Percentiles rank a stretch among this genome's conserved stretches.
These are phyloP conservation scores for Branchellion lobata DNA, from an alignment of 2,888 invertebrate genomes.

Conservation along the genomic window DNA sequence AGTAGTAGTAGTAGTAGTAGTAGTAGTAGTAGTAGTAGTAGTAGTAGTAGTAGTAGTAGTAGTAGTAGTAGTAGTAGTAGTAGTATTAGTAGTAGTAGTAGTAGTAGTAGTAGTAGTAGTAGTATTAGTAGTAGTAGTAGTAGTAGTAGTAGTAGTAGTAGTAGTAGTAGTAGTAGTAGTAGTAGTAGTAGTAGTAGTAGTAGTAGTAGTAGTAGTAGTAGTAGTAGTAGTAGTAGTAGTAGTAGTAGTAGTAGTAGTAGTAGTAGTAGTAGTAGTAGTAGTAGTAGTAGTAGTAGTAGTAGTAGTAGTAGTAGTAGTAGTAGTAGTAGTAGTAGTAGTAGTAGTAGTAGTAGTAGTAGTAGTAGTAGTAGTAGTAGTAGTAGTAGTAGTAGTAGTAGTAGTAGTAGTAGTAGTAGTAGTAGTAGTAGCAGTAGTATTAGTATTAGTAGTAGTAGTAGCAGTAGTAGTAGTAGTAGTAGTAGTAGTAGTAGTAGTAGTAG, in stretches of 20 bases:
- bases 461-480: constrained; percentile 10
- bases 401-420: constrained; percentile 10
- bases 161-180: not conserved
- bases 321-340: constrained; percentile 5
- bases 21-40: too few relatives aligned
- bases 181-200: not conserved
- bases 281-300: constrained; percentile 9
- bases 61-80: too few relatives aligned
- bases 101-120: too few relatives aligned
- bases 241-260: constrained; percentile 5
- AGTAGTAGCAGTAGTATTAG: not conserved
- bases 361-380: constrained; percentile 5
- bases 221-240: not conserved
- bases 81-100: too few relatives aligned
- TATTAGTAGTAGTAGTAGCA: too few relatives aligned
- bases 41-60: too few relatives aligned
- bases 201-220: not conserved
- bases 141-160: too few relatives aligned
- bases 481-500: constrained; percentile 5
- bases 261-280: constrained; percentile 5
- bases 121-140: too few relatives aligned
- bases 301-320: constrained; percentile 1
- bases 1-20: too few relatives aligned
- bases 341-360: constrained; percentile 5
- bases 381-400: constrained; percentile 5